A percentile compares a stretch with the other conserved stretches of the same genome.
These are phyloP conservation scores for Spea multiplicata DNA, from an alignment of 2,113 vertebrate genomes.

Conservation along the genomic window DNA sequence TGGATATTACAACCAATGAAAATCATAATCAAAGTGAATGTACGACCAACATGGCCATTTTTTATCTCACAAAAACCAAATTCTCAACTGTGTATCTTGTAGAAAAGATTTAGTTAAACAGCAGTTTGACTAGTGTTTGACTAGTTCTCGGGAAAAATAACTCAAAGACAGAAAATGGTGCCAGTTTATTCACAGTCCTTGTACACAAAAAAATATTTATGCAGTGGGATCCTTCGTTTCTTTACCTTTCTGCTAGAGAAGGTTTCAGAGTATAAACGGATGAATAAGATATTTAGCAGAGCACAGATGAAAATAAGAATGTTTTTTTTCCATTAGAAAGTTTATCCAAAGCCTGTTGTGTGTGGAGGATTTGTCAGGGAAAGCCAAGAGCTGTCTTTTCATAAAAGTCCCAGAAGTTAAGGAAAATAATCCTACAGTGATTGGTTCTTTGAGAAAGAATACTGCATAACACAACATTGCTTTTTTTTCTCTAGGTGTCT, in stretches of 20 bases:
- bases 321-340: conserved; percentile 8
- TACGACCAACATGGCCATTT: no score
- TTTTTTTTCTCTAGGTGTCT: conserved; percentile 9
- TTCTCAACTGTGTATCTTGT: neutral
- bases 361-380: conserved; percentile 13
- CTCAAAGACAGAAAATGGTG: conserved; percentile 9
- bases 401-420: conserved; percentile 8
- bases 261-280: conserved; percentile 14
- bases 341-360: conserved; percentile 16
- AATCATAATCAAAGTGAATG: no score
- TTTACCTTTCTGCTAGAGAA: conserved; percentile 17
- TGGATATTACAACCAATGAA: no score
- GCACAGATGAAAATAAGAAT: conserved; percentile 14
- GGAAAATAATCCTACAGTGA: conserved; percentile 26
- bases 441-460: conserved; percentile 17
- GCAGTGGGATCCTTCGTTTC: neutral
- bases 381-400: conserved; percentile 5
- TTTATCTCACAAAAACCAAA: no score
- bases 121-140: conserved; percentile 6
- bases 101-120: neutral
- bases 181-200: conserved; percentile 27
- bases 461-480: conserved; percentile 6
- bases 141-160: neutral
- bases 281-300: conserved; percentile 4
- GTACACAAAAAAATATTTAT: neutral